Conservation (phyloP, 1,140 invertebrate species). For the Drosophila lacertosa region DNA sequence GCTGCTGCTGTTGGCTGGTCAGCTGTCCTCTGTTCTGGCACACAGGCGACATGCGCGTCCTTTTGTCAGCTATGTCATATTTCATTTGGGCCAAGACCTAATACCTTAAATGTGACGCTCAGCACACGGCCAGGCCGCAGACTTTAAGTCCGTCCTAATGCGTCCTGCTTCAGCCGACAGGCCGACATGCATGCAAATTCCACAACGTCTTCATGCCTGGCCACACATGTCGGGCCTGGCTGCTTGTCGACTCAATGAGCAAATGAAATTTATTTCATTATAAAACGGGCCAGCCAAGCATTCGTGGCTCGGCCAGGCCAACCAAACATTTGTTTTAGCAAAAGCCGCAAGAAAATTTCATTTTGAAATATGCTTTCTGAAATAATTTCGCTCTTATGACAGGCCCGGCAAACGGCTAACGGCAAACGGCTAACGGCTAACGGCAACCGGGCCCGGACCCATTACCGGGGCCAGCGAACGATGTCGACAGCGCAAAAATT, state of each 20-base stretch:
- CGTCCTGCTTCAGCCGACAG: constrained; percentile 52
- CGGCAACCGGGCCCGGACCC: constrained; percentile 17
- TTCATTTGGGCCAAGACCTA: constrained; percentile 74
- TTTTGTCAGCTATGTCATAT: constrained; percentile 80
- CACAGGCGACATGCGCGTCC: constrained; percentile 31
- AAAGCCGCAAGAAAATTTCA: constrained; percentile 77
- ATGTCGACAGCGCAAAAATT: constrained; percentile 71
- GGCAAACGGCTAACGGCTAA: no score
- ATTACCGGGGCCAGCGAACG: constrained; percentile 26
- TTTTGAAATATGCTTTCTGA: constrained; percentile 81
- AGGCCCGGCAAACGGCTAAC: no score
- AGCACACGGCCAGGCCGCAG: constrained; percentile 29
- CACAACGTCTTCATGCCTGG: constrained; percentile 77
- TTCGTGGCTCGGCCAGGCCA: constrained; percentile 31
- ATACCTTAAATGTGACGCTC: constrained; percentile 63
- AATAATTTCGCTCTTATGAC: constrained; percentile 80
- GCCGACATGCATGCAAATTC: constrained; percentile 71
- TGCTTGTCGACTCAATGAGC: constrained; percentile 75
- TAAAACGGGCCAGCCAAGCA: constrained; percentile 55
- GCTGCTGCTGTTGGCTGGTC: constrained; percentile 22
- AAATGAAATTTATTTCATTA: constrained; percentile 82
- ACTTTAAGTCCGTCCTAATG: constrained; percentile 71
- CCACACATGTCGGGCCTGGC: constrained; percentile 75
- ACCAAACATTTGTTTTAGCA: constrained; percentile 76
- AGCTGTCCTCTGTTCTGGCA: no score